Conservation (phyloP, 2,113 vertebrate genomes). For the Harpagus bidentatus region DNA sequence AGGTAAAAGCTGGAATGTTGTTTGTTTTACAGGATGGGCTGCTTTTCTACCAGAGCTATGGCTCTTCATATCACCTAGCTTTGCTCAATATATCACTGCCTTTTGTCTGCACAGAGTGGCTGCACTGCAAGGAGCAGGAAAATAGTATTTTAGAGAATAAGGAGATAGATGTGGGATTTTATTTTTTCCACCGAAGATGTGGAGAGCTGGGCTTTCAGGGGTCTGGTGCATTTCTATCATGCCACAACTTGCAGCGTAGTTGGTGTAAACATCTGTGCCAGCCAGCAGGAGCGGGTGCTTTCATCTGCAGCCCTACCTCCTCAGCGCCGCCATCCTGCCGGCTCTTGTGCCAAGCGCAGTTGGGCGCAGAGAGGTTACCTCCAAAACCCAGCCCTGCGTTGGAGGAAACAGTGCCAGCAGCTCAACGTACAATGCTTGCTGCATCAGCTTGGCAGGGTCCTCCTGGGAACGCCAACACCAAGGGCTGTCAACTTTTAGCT, state of each 20-base stretch:
- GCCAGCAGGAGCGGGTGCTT: neutral
- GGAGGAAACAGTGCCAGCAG: neutral
- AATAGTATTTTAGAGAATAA: neutral
- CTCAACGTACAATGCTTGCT: neutral
- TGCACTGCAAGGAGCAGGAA: neutral
- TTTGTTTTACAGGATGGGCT: conserved; percentile 15
- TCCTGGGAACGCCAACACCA: accelerated
- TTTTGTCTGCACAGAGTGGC: neutral
- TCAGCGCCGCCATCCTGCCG: accelerated
- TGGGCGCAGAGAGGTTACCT: neutral
- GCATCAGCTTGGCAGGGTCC: neutral
- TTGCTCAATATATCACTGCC: neutral
- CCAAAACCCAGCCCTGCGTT: neutral
- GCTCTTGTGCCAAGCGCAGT: neutral
- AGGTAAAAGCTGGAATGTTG: neutral
- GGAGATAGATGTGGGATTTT: neutral
- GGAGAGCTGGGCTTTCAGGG: neutral
- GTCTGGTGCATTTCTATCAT: neutral
- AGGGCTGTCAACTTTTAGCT: neutral
- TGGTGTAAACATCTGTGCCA: neutral
- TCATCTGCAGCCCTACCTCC: neutral
- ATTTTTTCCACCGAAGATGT: accelerated
- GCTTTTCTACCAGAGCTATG: neutral
- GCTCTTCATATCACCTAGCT: neutral
- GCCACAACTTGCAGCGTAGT: accelerated